Conservation (phyloP, 2,113 vertebrate genomes). For the Dryoscopus gambensis region DNA sequence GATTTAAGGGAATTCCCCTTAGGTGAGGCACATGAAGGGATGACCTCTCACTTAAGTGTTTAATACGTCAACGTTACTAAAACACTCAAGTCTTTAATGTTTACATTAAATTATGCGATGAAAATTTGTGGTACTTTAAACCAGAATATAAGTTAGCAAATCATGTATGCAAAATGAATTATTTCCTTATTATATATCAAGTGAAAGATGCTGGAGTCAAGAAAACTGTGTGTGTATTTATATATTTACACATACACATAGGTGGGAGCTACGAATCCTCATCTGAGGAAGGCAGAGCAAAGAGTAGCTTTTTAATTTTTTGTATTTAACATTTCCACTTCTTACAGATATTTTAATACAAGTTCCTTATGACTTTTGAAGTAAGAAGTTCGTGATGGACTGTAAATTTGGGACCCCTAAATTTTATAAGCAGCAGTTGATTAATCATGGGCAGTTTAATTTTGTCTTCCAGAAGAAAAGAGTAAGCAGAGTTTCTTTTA, state of each 20-base stretch:
- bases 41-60: too few relatives aligned
- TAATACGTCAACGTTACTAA: not conserved
- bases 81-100: not conserved
- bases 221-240: not conserved
- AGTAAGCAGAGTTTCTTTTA: not conserved
- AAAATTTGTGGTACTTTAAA: not conserved
- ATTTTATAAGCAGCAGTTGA: not conserved
- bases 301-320: not conserved
- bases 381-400: not conserved
- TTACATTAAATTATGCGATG: not conserved
- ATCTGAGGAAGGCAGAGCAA: not conserved
- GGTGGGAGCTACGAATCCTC: not conserved
- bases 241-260: not conserved
- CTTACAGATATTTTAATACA: rapidly evolving
- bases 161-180: rapidly evolving
- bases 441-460: not conserved
- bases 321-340: not conserved
- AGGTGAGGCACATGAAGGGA: not conserved
- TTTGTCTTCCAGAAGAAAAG: not conserved
- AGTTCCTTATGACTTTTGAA: not conserved
- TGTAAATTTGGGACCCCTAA: not conserved
- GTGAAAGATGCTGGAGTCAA: not conserved
- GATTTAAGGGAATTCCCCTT: not conserved
- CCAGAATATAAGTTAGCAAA: not conserved
- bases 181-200: not conserved